These are phyloP conservation scores for Phyllopteryx taeniolatus DNA, from an alignment of 2,113 vertebrate species.

Conservation along the genomic window DNA sequence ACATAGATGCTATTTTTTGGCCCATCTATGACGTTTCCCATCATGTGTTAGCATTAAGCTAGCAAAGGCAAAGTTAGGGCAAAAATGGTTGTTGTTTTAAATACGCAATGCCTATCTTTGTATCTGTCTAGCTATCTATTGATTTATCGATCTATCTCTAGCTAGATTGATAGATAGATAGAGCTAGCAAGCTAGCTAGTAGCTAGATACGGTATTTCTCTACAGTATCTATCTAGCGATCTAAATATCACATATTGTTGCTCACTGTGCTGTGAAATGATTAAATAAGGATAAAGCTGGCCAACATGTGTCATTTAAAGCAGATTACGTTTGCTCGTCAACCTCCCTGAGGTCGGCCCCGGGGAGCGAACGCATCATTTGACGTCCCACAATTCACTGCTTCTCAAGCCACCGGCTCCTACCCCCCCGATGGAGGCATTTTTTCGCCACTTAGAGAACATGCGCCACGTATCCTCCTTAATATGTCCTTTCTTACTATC, in stretches of 20 bases:
- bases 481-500: constrained; percentile 93
- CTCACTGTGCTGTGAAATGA: not conserved
- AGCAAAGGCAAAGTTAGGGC: too few species aligned
- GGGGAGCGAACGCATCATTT: constrained; percentile 68
- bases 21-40: too few species aligned
- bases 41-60: too few species aligned
- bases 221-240: not conserved
- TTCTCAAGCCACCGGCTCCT: constrained; percentile 63
- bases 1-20: too few species aligned
- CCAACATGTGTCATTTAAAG: constrained; percentile 30
- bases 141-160: not conserved
- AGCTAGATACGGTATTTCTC: not conserved
- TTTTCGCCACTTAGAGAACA: constrained; percentile 87
- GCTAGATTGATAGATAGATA: too few species aligned
- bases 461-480: constrained; percentile 85
- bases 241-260: not conserved
- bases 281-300: not conserved
- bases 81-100: too few species aligned
- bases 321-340: constrained; percentile 34
- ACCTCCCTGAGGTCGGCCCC: constrained; percentile 53
- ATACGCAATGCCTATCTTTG: too few species aligned
- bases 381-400: constrained; percentile 64
- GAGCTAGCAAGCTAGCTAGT: not conserved
- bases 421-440: constrained; percentile 78
- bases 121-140: not conserved